These are phyloP conservation scores for Diprion similis DNA, from an alignment of 1,140 invertebrate species.

Conservation along the genomic window DNA sequence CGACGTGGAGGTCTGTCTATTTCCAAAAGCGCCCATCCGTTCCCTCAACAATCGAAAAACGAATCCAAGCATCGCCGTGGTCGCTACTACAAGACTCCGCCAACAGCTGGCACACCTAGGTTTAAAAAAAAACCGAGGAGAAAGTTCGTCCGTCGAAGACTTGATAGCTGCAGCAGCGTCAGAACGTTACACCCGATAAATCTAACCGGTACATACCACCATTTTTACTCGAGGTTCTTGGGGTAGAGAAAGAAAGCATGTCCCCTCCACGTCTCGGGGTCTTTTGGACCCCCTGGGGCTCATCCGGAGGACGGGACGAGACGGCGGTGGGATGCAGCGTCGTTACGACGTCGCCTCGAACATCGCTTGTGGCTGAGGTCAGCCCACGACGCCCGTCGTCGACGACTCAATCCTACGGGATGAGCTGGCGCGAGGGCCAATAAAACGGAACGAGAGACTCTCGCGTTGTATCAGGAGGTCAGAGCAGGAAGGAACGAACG, in stretches of 20 bases:
- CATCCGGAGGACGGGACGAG: not conserved
- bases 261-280: not conserved
- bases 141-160: too few species aligned
- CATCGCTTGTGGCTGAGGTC: not conserved
- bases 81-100: too few species aligned
- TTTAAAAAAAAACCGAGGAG: too few species aligned
- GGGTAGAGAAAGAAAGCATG: not conserved
- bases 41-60: too few species aligned
- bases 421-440: constrained; percentile 1
- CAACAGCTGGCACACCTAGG: too few species aligned
- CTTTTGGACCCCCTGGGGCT: constrained; percentile 1
- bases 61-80: too few species aligned
- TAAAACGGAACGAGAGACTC: not conserved
- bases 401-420: constrained; percentile 4
- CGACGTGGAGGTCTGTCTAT: too few species aligned
- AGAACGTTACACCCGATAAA: not conserved
- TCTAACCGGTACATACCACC: not conserved
- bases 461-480: too few species aligned
- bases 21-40: too few species aligned
- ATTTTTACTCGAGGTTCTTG: not conserved
- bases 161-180: too few species aligned
- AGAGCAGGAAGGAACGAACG: not conserved
- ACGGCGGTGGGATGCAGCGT: not conserved
- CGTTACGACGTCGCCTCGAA: constrained; percentile 4
- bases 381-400: not conserved